Percentiles rank a stretch among this genome's conserved stretches.
These are phyloP conservation scores for Monarcha castaneiventris DNA, from an alignment of 2,113 vertebrate genomes.

Conservation along the genomic window DNA sequence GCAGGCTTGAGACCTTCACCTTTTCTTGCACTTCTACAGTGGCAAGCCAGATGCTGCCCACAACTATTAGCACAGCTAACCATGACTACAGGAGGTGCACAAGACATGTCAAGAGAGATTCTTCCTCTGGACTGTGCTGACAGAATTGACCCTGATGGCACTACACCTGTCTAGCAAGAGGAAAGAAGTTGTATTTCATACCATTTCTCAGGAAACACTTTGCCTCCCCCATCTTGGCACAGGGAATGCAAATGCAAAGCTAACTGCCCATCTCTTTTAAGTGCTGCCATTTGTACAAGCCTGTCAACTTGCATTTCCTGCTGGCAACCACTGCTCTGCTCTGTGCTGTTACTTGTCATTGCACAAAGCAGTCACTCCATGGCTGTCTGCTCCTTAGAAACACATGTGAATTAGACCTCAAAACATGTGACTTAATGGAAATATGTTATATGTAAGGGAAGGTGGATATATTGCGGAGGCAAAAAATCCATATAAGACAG, in stretches of 20 bases:
- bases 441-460: not conserved
- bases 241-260: not conserved
- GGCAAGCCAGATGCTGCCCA: not conserved
- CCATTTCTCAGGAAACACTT: not conserved
- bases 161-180: not conserved
- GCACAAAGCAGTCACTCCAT: not conserved
- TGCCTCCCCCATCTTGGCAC: not conserved
- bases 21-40: not conserved
- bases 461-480: not conserved
- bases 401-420: not conserved
- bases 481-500: not conserved
- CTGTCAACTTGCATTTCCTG: constrained; percentile 19
- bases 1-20: not conserved
- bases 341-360: not conserved
- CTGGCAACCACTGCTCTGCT: not conserved
- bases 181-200: not conserved
- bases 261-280: not conserved
- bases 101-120: not conserved
- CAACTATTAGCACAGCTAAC: not conserved
- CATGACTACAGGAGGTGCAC: not conserved
- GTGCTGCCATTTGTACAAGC: not conserved
- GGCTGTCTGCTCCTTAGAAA: not conserved
- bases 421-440: constrained; percentile 19
- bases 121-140: not conserved
- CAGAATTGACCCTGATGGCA: not conserved